Conservation (phyloP, 2,797 vertebrate genomes). For the Syngnathus rostellatus region DNA sequence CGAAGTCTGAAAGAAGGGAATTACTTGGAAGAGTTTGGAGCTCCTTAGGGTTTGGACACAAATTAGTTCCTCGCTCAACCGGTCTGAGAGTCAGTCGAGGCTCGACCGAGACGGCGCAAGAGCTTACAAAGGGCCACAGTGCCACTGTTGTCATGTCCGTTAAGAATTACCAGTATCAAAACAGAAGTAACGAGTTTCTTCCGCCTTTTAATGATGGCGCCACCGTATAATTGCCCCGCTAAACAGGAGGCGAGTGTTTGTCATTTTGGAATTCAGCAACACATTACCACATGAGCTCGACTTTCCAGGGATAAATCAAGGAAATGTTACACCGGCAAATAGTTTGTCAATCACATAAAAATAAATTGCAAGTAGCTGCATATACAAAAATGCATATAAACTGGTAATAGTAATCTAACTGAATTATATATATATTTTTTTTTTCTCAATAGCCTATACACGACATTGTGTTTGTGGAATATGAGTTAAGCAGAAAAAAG, state of each 20-base stretch:
- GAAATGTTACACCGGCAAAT: constrained; percentile 56
- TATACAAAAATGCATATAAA: not conserved
- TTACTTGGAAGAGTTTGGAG: constrained; percentile 68
- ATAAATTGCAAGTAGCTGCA: not conserved
- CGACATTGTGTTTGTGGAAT: too few relatives aligned
- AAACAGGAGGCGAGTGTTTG: constrained; percentile 40
- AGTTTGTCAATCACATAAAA: constrained; percentile 10
- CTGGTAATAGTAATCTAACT: not conserved
- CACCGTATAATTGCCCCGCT: constrained; percentile 47
- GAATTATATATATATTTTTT: too few relatives aligned
- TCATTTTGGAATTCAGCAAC: constrained; percentile 34
- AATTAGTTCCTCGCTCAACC: constrained; percentile 67
- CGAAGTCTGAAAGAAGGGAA: constrained; percentile 68
- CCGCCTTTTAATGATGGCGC: constrained; percentile 49
- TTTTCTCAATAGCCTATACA: too few relatives aligned
- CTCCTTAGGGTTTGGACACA: constrained; percentile 70
- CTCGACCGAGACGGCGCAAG: constrained; percentile 36
- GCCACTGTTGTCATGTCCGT: not conserved
- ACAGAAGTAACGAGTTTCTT: constrained; percentile 40
- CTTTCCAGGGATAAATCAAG: constrained; percentile 58
- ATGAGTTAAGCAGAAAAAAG: too few relatives aligned
- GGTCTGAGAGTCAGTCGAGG: constrained; percentile 46
- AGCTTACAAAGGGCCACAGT: constrained; percentile 27
- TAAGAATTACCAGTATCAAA: constrained; percentile 28
- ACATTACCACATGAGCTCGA: constrained; percentile 42